These are phyloP conservation scores for Brotula barbata DNA, from an alignment of 2,797 vertebrate genomes.

Conservation along the genomic window DNA sequence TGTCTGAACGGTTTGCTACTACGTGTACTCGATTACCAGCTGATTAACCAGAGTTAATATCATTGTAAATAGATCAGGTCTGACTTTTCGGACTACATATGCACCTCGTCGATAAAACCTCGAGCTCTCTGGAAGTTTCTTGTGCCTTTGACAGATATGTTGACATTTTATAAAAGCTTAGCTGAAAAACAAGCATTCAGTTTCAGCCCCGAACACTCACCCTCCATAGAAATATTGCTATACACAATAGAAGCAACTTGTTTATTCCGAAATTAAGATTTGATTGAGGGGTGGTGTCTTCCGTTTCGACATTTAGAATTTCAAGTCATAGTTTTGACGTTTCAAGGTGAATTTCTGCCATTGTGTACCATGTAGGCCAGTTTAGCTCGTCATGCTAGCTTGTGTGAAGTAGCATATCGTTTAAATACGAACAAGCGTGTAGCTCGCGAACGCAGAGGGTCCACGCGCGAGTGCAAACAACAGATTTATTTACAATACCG, in stretches of 20 bases:
- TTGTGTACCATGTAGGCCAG: neutral
- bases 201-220: neutral
- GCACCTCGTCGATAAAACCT: no score
- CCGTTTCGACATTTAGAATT: neutral
- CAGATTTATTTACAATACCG: neutral
- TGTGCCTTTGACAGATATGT: no score
- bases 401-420: conserved; percentile 5
- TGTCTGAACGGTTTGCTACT: no score
- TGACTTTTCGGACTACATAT: no score
- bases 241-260: neutral
- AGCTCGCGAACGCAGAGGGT: neutral
- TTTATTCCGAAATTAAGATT: neutral
- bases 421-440: neutral
- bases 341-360: neutral
- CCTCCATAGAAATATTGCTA: neutral
- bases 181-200: no score
- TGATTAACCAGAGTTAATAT: no score
- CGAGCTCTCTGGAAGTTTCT: no score
- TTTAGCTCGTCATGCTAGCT: conserved; percentile 51
- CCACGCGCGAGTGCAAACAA: neutral
- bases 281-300: neutral
- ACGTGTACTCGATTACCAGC: no score
- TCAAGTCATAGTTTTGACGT: neutral
- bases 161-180: no score
- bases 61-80: no score